Evolutionary conservation across 2,113 vertebrate genomes (phyloP), one percentile per base, ranked within the genome.

Genomic region (Chionis minor): DNA sequence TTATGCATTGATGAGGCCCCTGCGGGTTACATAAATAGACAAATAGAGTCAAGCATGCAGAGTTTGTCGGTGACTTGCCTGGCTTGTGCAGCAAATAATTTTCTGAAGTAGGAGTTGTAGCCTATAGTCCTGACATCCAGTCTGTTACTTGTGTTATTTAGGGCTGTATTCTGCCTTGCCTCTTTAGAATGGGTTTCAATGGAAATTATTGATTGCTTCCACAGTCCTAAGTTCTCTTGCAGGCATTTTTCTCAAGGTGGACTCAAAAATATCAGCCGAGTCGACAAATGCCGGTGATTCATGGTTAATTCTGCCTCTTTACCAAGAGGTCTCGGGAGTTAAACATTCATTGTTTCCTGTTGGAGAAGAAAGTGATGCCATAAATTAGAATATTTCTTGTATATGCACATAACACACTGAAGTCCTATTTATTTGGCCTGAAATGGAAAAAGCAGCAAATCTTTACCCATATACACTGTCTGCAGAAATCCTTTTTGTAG

Each of bases 201-300:
- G 88, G 83, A 84, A 91, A 83, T 94, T 94, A 95, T 81, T 85
- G 88, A 92, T 94, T 91, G 69, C 86, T 94, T 92, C 91, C 71
- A 67, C 33, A 38, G 19, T 38, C 81, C 62, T 56, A 58, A 89
- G 70, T 89, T 95, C 66, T 93, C 80, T 94, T 8, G 1, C 77
- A 89, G 92, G 59, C 89, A 73, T 95, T 96, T 96, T 94, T 94
- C 86, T 95, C 86, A 86, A 92, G 86, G 42, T 90, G 83, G 73
- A 87, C 74, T 84, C 84, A 70, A 87, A 79, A 91, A 91, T 88
- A 93, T 40, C 91, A 81, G 91, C 88, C 28, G 1, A 94, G 83
- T 92, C 70, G 3, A 87, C 81, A 89, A 91, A 91, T 92, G 66
- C 77, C 95, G 95, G 54, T 94, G 94, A 97, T 96, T 94, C 92